These are phyloP conservation scores for Cryptophagus acutangulus DNA, from an alignment of 2,888 invertebrate genomes.

Conservation along the genomic window DNA sequence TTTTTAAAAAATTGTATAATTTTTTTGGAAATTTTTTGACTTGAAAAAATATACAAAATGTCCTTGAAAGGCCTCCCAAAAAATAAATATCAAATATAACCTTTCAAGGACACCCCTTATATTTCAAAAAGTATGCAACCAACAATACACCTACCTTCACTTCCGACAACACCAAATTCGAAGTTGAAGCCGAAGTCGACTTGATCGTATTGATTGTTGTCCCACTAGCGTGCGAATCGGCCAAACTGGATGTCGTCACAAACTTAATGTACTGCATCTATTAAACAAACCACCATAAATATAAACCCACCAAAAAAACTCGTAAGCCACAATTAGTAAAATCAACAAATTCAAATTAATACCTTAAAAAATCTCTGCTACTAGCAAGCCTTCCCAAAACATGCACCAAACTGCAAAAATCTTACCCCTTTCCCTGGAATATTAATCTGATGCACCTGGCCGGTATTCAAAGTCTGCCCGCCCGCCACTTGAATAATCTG, in stretches of 20 bases:
- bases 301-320: not conserved
- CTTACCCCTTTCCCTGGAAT: slow-evolving; percentile 65
- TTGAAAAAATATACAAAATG: no score
- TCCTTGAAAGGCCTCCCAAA: no score
- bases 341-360: no score
- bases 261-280: slow-evolving; percentile 70
- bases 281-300: not conserved
- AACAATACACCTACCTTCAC: slow-evolving; percentile 34
- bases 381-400: not conserved
- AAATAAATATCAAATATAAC: no score
- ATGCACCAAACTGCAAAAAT: no score
- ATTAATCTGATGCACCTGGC: slow-evolving; percentile 65
- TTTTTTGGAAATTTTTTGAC: no score
- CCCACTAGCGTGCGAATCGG: slow-evolving; percentile 42
- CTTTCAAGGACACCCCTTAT: no score
- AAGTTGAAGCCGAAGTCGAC: slow-evolving; percentile 22
- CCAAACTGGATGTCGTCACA: slow-evolving; percentile 49
- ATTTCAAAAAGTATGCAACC: no score
- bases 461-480: slow-evolving; percentile 45
- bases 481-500: slow-evolving; percentile 43
- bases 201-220: slow-evolving; percentile 31
- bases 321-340: no score
- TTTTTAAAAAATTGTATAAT: no score
- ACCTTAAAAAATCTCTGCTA: slow-evolving; percentile 3
- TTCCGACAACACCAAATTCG: slow-evolving; percentile 38